A percentile compares a stretch with the other conserved stretches of the same genome.
Evolutionary conservation across 2,113 vertebrate species (phyloP).

Genomic region (Campylomormyrus tamandua): DNA sequence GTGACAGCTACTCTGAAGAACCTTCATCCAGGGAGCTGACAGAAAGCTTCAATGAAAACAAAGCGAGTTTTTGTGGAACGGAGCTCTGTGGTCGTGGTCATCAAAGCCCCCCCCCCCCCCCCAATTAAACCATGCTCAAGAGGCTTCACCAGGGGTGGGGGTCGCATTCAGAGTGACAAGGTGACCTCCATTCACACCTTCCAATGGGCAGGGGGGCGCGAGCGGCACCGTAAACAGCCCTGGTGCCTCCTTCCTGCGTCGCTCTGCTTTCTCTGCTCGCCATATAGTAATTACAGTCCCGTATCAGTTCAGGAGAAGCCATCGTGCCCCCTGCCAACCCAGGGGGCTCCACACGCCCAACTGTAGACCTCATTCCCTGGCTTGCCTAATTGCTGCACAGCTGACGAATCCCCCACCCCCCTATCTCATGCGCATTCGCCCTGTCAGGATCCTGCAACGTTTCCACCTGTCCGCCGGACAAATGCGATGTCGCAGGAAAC

Average conservation of each 20-base stretch:
- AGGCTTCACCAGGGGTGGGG: not conserved
- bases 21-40: not conserved
- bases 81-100: not conserved
- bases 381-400: not conserved
- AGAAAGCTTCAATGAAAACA: not conserved
- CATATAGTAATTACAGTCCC: not conserved
- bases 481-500: not conserved
- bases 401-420: not conserved
- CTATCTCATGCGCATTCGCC: not conserved
- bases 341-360: not conserved
- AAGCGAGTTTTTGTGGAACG: not conserved
- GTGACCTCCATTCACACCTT: slow-evolving; percentile 8
- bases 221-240: not conserved
- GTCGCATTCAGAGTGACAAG: not conserved
- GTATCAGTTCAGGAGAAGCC: not conserved
- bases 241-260: not conserved
- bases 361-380: not conserved
- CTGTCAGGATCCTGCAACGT: not conserved
- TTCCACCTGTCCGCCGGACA: not conserved
- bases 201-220: not conserved
- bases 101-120: not conserved
- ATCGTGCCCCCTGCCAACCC: not conserved
- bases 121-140: not conserved
- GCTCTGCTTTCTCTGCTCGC: not conserved
- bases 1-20: not conserved